Base-by-base conservation (phyloP, 2,888 invertebrate species). In the Agapetus fuscipes region DNA sequence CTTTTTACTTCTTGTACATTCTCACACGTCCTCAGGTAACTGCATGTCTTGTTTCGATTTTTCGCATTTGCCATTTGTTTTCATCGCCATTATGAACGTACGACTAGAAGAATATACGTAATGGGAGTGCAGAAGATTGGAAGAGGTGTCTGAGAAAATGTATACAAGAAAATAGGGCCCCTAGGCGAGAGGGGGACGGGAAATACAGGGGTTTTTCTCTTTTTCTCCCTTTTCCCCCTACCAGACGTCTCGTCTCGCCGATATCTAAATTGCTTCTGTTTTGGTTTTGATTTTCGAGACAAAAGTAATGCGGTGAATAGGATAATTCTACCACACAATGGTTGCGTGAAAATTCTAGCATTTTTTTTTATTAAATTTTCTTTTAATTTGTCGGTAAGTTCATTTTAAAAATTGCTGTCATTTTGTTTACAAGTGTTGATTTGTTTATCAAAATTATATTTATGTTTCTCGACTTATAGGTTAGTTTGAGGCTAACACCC, bases 191-290 rank as follows among this genome's bases (percentile, higher is more conserved):
- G 39, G 27, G 34, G 31, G 25, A 17, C 29, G 27, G 17, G 30
- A 30, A 20, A 20, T 9, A 6, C 20, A 20, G 5, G 20, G 5
- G 9, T 20, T 9, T 20, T 9, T 20, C 20, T 9, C 20, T 20
- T 9, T 9, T 20, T 9, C 4, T 20, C 20, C 5, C 20, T 9
- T 20, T 9, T 9, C 5, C 20, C 9, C 20, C 20, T 20, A 9
- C n/a, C n/a, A n/a, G n/a, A n/a, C 26, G 30, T 30, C 16, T 25
- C 44, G 44, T 40, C 40, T 39, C 40, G 27, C 30, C 40, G 44
- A 44, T 44, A 40, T 37, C 40, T 37, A 44, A 44, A 44, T 44
- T 44, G 44, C 44, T 44, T 37, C 20, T 9, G 20, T 20, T 20
- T 4, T 20, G n/a, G 20, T 20, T 20, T 20, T 20, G 20, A 20